Evolutionary conservation across 2,797 vertebrate genomes (phyloP).

Genomic region (Sarcoramphus papa): DNA sequence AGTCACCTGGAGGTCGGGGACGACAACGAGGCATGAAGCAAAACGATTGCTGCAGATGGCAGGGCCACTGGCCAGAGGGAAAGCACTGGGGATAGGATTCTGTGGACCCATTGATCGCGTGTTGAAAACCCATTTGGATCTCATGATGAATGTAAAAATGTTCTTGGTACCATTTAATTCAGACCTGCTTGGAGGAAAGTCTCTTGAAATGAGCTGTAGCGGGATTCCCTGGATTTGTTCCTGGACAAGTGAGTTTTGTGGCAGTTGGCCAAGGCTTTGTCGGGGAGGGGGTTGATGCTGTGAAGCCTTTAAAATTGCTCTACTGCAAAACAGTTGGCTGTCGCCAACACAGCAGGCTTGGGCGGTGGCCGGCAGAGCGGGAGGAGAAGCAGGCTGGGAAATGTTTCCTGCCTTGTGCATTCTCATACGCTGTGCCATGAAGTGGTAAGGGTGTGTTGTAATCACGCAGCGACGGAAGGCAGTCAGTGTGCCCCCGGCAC

Average conservation of each 20-base stretch:
- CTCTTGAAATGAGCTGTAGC: slow-evolving; percentile 55
- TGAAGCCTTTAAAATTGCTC: not conserved
- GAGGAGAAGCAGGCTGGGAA: not conserved
- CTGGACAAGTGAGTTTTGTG: slow-evolving; percentile 61
- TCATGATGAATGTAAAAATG: slow-evolving; percentile 63
- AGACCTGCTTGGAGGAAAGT: slow-evolving; percentile 56
- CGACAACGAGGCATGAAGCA: not conserved
- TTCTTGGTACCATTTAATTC: slow-evolving; percentile 53
- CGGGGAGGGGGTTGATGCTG: not conserved
- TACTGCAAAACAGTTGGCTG: not conserved
- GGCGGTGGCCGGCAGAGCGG: rapidly evolving
- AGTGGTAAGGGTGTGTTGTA: not conserved
- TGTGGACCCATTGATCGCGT: slow-evolving; percentile 39
- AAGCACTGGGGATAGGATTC: slow-evolving; percentile 48
- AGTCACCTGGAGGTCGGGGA: not conserved
- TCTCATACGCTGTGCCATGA: not conserved
- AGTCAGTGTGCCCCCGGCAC: not conserved
- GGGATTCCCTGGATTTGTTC: slow-evolving; percentile 53
- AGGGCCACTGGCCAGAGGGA: not conserved
- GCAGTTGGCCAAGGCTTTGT: not conserved
- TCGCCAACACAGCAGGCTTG: not conserved
- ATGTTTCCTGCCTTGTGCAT: not conserved
- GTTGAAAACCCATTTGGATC: slow-evolving; percentile 64
- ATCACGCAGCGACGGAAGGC: not conserved
- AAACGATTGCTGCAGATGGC: slow-evolving; percentile 7